Conservation (phyloP, 2,797 vertebrate species). For the Hydrolagus colliei region DNA sequence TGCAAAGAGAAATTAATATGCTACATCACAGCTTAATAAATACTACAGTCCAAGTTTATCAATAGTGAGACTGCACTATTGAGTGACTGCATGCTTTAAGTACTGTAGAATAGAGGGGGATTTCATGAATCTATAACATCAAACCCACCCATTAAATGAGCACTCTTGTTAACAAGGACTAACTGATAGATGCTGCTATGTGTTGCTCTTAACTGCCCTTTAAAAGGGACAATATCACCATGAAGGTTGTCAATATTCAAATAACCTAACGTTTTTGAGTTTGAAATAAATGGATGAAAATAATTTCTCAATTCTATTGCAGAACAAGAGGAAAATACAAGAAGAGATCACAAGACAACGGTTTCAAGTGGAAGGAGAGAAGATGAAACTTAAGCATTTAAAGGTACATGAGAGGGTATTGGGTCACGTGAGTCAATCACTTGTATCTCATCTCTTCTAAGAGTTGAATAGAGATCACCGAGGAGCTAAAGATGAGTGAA, state of each 20-base stretch:
- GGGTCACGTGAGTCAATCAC: too few species aligned
- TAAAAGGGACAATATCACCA: background rate
- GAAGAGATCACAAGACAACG: slow-evolving; percentile 85
- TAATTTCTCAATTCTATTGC: slow-evolving; percentile 26
- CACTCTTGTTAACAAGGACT: too few species aligned
- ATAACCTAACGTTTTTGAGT: background rate
- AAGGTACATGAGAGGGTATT: slow-evolving; percentile 60
- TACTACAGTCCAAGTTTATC: background rate
- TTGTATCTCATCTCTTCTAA: too few species aligned
- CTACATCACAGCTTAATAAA: background rate
- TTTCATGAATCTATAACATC: too few species aligned
- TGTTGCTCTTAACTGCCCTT: too few species aligned
- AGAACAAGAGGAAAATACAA: slow-evolving; percentile 90
- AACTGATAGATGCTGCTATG: too few species aligned
- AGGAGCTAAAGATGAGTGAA: background rate
- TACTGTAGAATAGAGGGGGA: too few species aligned
- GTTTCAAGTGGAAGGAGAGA: slow-evolving; percentile 83
- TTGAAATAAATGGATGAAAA: background rate
- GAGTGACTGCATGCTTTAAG: too few species aligned
- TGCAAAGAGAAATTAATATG: too few species aligned
- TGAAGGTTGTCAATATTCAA: background rate
- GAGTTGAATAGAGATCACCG: too few species aligned
- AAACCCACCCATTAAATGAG: too few species aligned
- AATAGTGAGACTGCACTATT: background rate
- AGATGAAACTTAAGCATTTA: slow-evolving; percentile 84